Conservation (phyloP, 2,797 vertebrate species). For the Notolepis coatsorum region DNA sequence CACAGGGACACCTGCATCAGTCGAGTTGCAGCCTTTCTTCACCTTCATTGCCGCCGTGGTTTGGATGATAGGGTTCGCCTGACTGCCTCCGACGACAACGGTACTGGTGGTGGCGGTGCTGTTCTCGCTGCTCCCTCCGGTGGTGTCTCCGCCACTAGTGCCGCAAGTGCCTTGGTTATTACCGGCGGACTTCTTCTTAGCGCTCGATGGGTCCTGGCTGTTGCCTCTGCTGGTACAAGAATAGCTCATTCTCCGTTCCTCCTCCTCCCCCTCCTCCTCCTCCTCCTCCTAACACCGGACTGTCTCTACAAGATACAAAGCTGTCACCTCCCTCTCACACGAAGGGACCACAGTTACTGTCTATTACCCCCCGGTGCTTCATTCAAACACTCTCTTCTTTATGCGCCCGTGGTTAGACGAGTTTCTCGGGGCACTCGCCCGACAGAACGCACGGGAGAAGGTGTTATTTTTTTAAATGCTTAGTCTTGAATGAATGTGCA, state of each 20-base stretch:
- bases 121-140: slow-evolving; percentile 50
- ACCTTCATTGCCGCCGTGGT: slow-evolving; percentile 90
- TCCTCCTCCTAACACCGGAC: slow-evolving; percentile 57
- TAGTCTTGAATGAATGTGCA: too few species aligned
- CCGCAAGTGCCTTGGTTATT: slow-evolving; percentile 71
- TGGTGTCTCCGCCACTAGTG: slow-evolving; percentile 46
- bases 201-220: slow-evolving; percentile 80
- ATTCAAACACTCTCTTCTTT: slow-evolving; percentile 69
- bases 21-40: slow-evolving; percentile 87
- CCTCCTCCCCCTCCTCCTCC: slow-evolving; percentile 50
- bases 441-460: slow-evolving; percentile 10
- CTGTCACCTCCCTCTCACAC: slow-evolving; percentile 58
- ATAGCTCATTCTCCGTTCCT: slow-evolving; percentile 86
- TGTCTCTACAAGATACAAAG: slow-evolving; percentile 75
- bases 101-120: slow-evolving; percentile 51
- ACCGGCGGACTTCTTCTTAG: slow-evolving; percentile 74
- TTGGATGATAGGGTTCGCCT: too few species aligned
- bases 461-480: too few species aligned
- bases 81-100: slow-evolving; percentile 31
- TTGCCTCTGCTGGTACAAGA: slow-evolving; percentile 84
- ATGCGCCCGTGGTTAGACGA: slow-evolving; percentile 37
- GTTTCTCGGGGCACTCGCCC: slow-evolving; percentile 14
- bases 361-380: slow-evolving; percentile 72
- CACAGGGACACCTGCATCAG: slow-evolving; percentile 77
- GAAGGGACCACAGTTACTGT: slow-evolving; percentile 66